Base-by-base conservation (phyloP, 2,113 vertebrate species). In the Ranitomeya variabilis region DNA sequence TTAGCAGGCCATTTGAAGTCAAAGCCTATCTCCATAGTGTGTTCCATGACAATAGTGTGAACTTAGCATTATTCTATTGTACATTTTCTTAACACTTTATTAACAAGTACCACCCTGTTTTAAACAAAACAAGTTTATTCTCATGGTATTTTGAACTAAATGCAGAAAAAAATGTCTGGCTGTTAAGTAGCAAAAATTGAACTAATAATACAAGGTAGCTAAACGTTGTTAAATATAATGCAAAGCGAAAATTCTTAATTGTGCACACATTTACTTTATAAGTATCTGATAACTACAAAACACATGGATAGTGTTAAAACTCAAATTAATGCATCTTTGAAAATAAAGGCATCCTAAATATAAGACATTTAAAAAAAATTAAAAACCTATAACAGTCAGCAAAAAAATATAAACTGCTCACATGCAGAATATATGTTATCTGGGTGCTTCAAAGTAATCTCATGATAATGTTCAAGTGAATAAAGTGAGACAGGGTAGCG, bases 401-500 rank as follows among this genome's bases (percentile, higher is more conserved):
- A 79, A 79, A 80, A 77, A 77, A 54, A 78, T 52, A 51, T n/a
- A 15, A 79, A 54, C 52, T 79, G 76, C 19, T 78, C 21, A 79
- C 51, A 55, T 23, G 52, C 52, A 79, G 11, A 23, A 52, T 57
- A 79, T 79, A 23, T 13, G 55, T 26, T 62, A 76, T 76, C 8
- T 11, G 45, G 10, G 37, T 31, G 18, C 45, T 18, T 8, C 69
- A 71, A 71, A 71, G 16, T 4, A 76, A 52, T 76, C 18, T 1
- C 45, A 76, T 76, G 19, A 76, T 52, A 11, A 21, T 52, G 73
- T 26, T 31, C 23, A 51, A 94, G 92, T 87, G 89, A 93, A 91
- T 83, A 90, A 91, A 92, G 92, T 89, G 93, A 95, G 93, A 95
- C 94, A 93, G 90, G 91, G 91, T 92, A 92, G 88, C 91, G 93